A percentile compares a stretch with the other conserved stretches of the same genome.
Evolutionary conservation across 2,797 vertebrate genomes (phyloP).

Genomic region (Rhincodon typus): DNA sequence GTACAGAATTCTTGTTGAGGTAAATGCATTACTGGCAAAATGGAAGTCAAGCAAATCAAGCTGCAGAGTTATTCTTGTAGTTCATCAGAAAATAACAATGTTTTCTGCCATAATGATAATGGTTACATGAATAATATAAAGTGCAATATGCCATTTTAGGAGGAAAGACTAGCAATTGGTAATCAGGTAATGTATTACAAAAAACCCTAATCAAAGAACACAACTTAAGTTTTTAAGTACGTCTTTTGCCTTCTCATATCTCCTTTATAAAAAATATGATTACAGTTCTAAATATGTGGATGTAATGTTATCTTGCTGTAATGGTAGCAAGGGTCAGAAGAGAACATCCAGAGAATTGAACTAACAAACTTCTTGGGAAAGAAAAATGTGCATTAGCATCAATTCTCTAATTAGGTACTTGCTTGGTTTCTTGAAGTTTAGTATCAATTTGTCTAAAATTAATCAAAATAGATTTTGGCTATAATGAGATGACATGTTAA

Average conservation of each 20-base stretch:
- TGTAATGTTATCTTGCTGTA: neutral
- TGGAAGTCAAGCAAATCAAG: neutral
- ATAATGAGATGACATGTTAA: neutral
- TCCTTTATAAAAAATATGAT: no score
- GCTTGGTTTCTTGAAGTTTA: neutral
- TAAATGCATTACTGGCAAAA: neutral
- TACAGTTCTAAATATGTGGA: no score
- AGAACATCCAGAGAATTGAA: neutral
- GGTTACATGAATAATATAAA: neutral
- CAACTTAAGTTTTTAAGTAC: no score
- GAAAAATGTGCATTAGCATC: neutral
- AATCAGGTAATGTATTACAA: neutral
- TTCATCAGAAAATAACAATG: neutral
- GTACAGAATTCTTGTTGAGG: neutral
- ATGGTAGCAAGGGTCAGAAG: neutral
- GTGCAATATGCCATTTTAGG: neutral
- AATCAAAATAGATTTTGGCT: neutral
- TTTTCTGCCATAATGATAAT: neutral
- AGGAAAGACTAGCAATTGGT: neutral
- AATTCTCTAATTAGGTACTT: neutral
- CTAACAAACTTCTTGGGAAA: neutral
- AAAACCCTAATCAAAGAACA: no score
- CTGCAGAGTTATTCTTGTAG: neutral
- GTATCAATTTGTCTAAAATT: neutral
- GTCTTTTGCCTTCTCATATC: no score